Evolutionary conservation across 2,888 invertebrate genomes (phyloP), one percentile per base, ranked within the genome.

Genomic region (Globia sparganii): DNA sequence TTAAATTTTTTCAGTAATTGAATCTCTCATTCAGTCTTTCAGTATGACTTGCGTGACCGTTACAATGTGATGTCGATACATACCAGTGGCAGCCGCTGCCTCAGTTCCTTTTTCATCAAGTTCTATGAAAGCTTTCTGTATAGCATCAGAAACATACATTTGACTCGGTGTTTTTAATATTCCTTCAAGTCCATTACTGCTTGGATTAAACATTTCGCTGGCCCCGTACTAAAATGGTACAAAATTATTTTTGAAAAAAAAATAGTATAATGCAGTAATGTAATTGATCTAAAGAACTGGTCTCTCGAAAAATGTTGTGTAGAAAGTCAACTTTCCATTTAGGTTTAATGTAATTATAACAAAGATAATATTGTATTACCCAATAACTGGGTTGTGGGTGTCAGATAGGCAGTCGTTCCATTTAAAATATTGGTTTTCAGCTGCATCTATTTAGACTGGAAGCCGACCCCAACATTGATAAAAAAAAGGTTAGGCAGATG

Each of bases 31-130:
- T 31, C 31, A 59, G 62, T 76, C 21, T 56, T 15, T 40, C 4
- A 43, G 62, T 8, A 31, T 15, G 13, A 34, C 2, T 18, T 18
- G 53, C 31, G 5, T 64, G 37, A 75, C 25, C 18, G 28, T 56
- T 28, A n/a, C 37, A 28, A 34, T 65, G 18, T 58, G 15, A 62
- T 28, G 6, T 67, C 74, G 31, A 73, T 77, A 84, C 87, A 76
- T 91, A 95, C 95, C 93, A 79, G 91, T 95, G 34, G 91, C 94
- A 25, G 91, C 94, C 4, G 94, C 92, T 28, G 95, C 95, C 88
- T 92, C 91, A 4, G 95, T 90, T 21, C 95, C 95, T 1, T 53
- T 66, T 90, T 95, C 95, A 77, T 93, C 85, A 4, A 92, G 79
- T 72, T 78, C 79, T 2, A 94, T 79, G 58, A 64, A 87, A 61